phyloP scores from a whole-genome alignment of 2,113 vertebrate species.

The Ceyx margarethae region DNA sequence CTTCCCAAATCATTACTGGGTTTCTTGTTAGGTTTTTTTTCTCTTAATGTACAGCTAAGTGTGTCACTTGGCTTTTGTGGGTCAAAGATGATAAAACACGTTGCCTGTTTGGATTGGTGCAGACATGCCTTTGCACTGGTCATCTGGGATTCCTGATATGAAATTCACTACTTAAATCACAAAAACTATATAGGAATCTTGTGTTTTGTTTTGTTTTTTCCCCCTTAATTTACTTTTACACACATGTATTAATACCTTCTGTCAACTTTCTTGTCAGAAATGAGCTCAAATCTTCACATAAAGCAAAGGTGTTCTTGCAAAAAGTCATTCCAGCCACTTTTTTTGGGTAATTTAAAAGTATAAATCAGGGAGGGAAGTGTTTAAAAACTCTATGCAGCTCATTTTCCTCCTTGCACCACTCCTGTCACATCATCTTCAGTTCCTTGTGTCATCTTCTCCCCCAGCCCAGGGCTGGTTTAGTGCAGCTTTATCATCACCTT shows the following conservation, averaged over 20 bases:
- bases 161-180: neutral
- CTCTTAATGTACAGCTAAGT: neutral
- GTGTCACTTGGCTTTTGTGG: neutral
- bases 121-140: neutral
- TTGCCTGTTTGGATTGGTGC: neutral
- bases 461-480: neutral
- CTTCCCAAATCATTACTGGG: neutral
- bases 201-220: neutral
- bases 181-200: neutral
- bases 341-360: neutral
- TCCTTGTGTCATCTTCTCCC: neutral
- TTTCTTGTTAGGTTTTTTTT: neutral
- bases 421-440: neutral
- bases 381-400: neutral
- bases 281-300: neutral
- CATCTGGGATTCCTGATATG: neutral
- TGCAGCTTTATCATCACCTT: neutral
- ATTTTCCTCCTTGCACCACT: neutral
- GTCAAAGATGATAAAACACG: neutral
- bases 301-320: neutral
- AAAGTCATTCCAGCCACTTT: neutral
- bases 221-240: neutral
- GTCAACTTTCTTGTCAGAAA: neutral
- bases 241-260: neutral
- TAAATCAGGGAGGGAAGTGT: neutral